Base-by-base conservation (phyloP, 2,888 invertebrate species). In the Brachylomia viminalis region DNA sequence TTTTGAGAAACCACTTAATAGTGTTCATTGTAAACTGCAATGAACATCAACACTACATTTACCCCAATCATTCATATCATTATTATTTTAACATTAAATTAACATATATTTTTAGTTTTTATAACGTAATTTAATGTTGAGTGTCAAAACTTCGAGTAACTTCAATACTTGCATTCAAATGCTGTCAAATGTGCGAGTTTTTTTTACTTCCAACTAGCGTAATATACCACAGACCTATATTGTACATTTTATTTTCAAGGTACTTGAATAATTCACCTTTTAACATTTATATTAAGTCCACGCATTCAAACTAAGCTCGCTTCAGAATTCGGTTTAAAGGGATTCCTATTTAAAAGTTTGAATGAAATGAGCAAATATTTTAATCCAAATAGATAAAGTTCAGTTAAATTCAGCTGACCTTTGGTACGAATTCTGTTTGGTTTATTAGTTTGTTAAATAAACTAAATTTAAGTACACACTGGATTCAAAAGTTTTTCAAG, bases 351-450 rank as follows among this genome's bases (percentile, higher is more conserved):
- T 77, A 30, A 72, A 86, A 77, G 67, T 80, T 84, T 65, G 56
- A 84, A 74, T 74, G 49, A 74, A 86, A 84, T 77, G 72, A 71
- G 75, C 56, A 72, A 86, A 81, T 84, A 72, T 80, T 80, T 70
- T 64, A 73, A 77, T 78, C 59, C 56, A 75, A 75, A 79, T 52
- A 59, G 67, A 47, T 38, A 68, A 75, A 80, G 68, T 71, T 71
- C 0, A 59, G 67, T 76, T 42, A 10, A 47, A 67, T 85, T 59
- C 70, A 3, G 64, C 68, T 85, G 77, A 73, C 59, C 82, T 68
- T 76, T 71, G 52, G 13, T 73, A 67, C 45, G 56, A 61, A 45
- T 71, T 64, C 38, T 64, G 20, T 69, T 45, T 54, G 54, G 17
- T 52, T 10, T 68, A 61, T 74, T 49, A 79, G 38, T 79, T 79